phyloP scores from a whole-genome alignment of 2,888 invertebrate genomes.

The Leucania comma region DNA sequence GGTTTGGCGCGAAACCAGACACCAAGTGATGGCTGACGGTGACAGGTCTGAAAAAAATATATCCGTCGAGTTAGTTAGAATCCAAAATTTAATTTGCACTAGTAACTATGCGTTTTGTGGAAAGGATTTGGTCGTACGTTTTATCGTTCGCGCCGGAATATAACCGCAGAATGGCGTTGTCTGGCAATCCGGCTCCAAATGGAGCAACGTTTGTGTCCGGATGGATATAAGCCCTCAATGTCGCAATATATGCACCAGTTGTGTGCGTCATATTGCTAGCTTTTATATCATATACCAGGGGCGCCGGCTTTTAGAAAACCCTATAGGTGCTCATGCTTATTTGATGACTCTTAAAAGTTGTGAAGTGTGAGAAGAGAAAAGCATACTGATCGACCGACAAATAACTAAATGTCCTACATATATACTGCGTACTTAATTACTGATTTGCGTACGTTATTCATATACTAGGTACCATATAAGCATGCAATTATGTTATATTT shows the following conservation, averaged over 20 bases:
- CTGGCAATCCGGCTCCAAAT: slow-evolving; percentile 66
- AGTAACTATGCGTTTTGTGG: slow-evolving; percentile 38
- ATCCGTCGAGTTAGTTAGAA: slow-evolving; percentile 40
- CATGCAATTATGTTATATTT: no score
- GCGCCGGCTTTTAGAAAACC: no score
- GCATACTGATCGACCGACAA: no score
- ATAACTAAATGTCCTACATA: no score
- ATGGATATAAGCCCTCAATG: slow-evolving; percentile 60
- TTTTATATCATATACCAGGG: slow-evolving; percentile 11
- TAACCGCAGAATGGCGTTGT: slow-evolving; percentile 58
- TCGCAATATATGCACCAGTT: slow-evolving; percentile 44
- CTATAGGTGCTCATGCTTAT: no score
- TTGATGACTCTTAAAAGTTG: no score
- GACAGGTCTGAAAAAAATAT: slow-evolving; percentile 69
- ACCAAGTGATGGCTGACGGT: slow-evolving; percentile 71
- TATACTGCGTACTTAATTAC: no score
- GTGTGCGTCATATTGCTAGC: slow-evolving; percentile 17
- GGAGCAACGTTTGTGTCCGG: slow-evolving; percentile 60
- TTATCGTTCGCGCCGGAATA: slow-evolving; percentile 39
- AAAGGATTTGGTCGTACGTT: slow-evolving; percentile 17
- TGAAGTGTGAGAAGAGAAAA: no score
- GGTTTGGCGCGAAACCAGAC: slow-evolving; percentile 76
- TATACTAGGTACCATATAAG: no score
- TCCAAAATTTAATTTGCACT: slow-evolving; percentile 51
- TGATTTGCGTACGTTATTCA: no score